A percentile compares a stretch with the other conserved stretches of the same genome.
Conservation (phyloP, 2,797 vertebrate species). For the Tauraco hartlaubi region DNA sequence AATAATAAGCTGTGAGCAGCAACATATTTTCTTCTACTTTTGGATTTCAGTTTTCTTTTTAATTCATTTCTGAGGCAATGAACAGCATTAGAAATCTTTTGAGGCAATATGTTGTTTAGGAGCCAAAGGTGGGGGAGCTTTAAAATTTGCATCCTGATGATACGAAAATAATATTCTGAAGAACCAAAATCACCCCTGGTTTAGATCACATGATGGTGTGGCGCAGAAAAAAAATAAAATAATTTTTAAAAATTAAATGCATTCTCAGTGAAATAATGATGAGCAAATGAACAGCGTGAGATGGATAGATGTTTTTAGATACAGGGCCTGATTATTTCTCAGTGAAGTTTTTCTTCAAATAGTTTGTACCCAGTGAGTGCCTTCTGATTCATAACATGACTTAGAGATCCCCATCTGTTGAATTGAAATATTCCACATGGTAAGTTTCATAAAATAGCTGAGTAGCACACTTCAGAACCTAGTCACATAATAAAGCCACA, state of each 20-base stretch:
- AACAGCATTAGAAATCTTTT: fast-evolving
- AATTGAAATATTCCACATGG: neutral
- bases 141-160: neutral
- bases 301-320: neutral
- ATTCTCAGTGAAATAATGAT: neutral
- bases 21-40: neutral
- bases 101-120: neutral
- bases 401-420: constrained; percentile 43
- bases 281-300: neutral
- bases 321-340: neutral
- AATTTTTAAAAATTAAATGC: neutral
- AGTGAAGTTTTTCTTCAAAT: neutral
- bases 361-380: neutral
- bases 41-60: neutral
- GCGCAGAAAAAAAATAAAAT: neutral
- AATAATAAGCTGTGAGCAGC: neutral
- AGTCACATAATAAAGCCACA: constrained; percentile 32
- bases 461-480: constrained; percentile 18
- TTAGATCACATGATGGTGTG: neutral
- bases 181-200: neutral
- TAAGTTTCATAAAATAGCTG: constrained; percentile 36
- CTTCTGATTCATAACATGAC: constrained; percentile 6
- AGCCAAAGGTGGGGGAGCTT: neutral
- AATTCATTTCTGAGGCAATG: neutral
- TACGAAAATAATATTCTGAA: neutral